Conservation (phyloP, 2,797 vertebrate genomes). For the Brachyrhaphis roseni region DNA sequence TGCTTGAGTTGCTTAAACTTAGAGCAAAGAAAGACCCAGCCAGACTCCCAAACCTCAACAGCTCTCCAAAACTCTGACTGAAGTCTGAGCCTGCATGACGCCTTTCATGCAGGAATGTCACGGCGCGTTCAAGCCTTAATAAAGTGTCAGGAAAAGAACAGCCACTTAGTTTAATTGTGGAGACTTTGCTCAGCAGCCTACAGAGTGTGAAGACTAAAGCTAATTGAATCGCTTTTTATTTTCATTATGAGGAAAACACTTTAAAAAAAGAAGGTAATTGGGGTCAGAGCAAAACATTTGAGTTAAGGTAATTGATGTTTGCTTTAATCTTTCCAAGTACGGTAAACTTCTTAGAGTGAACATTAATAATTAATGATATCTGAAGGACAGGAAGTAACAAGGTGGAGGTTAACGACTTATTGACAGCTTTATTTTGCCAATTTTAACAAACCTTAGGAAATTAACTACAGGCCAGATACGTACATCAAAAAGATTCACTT, state of each 20-base stretch:
- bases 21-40: background rate
- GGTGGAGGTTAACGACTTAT: background rate
- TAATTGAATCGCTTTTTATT: conserved; percentile 26
- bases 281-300: background rate
- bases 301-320: background rate
- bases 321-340: background rate
- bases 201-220: conserved; percentile 17
- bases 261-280: background rate
- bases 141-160: conserved; percentile 23
- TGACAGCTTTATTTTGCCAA: background rate
- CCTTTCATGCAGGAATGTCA: conserved; percentile 29
- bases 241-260: background rate
- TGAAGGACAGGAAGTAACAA: background rate
- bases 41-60: background rate
- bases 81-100: background rate
- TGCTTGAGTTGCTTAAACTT: conserved; percentile 13
- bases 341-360: background rate
- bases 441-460: background rate
- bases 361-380: background rate
- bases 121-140: conserved; percentile 13
- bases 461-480: background rate
- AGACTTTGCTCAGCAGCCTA: conserved; percentile 13
- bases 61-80: background rate
- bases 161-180: conserved; percentile 20
- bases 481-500: background rate